Evolutionary conservation across 2,888 invertebrate genomes (phyloP).

Genomic region (Alloplasta piceator): DNA sequence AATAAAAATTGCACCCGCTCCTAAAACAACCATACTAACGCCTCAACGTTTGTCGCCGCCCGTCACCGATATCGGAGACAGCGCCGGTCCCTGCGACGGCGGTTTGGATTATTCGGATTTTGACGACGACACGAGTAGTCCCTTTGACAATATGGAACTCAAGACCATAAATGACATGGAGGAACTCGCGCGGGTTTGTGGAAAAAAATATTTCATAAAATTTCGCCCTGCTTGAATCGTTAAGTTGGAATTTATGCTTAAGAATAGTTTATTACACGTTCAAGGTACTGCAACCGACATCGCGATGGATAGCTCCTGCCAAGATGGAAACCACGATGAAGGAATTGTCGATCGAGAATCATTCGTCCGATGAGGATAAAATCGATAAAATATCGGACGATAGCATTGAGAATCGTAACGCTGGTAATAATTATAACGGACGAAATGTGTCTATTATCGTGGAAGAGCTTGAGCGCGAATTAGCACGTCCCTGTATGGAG

Average conservation of each 20-base stretch:
- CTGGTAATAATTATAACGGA: conserved; percentile 72
- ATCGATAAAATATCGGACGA: conserved; percentile 53
- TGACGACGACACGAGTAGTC: conserved; percentile 95
- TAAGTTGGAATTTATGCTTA: no score
- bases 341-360: conserved; percentile 73
- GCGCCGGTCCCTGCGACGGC: conserved; percentile 73
- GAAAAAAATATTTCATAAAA: neutral
- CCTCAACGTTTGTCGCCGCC: conserved; percentile 79
- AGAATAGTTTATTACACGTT: neutral
- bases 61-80: conserved; percentile 76
- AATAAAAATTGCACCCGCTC: conserved; percentile 80
- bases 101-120: conserved; percentile 88
- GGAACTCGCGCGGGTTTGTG: conserved; percentile 90
- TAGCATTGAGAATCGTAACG: conserved; percentile 66
- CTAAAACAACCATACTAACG: conserved; percentile 83
- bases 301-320: conserved; percentile 76
- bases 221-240: no score
- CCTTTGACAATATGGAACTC: conserved; percentile 96
- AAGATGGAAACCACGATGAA: conserved; percentile 76
- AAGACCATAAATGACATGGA: conserved; percentile 97
- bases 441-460: conserved; percentile 90
- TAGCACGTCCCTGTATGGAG: conserved; percentile 81
- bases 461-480: conserved; percentile 89
- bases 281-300: conserved; percentile 78
- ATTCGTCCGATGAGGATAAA: conserved; percentile 66